Conservation (phyloP, 2,888 invertebrate species). For the Drosophila anomalata region DNA sequence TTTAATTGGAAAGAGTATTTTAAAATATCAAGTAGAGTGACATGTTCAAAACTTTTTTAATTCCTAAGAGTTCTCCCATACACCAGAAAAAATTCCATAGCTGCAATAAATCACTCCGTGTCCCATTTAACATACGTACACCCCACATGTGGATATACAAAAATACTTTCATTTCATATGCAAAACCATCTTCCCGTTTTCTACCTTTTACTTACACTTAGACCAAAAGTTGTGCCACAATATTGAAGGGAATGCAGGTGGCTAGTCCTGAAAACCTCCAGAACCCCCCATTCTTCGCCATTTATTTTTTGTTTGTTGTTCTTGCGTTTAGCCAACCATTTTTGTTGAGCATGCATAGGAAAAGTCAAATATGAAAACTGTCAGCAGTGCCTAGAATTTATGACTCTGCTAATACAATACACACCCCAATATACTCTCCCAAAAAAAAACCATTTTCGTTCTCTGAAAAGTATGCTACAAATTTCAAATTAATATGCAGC, state of each 20-base stretch:
- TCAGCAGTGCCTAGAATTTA: constrained; percentile 70
- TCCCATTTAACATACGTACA: constrained; percentile 14
- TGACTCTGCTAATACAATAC: constrained; percentile 72
- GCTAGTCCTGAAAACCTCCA: constrained; percentile 3
- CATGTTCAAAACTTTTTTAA: not conserved
- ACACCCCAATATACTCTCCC: constrained; percentile 29
- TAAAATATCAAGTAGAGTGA: too few species aligned
- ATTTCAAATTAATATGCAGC: constrained; percentile 75
- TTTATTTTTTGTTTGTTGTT: constrained; percentile 22
- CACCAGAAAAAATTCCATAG: not conserved
- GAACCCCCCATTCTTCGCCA: not conserved
- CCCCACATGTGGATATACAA: constrained; percentile 11
- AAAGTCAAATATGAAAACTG: constrained; percentile 79
- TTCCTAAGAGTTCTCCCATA: not conserved
- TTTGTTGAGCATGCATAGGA: constrained; percentile 62
- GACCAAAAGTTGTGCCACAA: constrained; percentile 14
- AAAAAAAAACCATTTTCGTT: constrained; percentile 13
- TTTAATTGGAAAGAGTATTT: not conserved
- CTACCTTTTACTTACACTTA: constrained; percentile 9
- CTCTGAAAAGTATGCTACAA: constrained; percentile 72
- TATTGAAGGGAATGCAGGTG: constrained; percentile 29
- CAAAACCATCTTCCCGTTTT: constrained; percentile 18
- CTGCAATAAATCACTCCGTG: constrained; percentile 55
- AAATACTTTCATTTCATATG: constrained; percentile 48
- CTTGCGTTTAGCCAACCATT: too few species aligned